Base-by-base conservation (phyloP, 2,888 invertebrate species). In the Stramonita haemastoma region DNA sequence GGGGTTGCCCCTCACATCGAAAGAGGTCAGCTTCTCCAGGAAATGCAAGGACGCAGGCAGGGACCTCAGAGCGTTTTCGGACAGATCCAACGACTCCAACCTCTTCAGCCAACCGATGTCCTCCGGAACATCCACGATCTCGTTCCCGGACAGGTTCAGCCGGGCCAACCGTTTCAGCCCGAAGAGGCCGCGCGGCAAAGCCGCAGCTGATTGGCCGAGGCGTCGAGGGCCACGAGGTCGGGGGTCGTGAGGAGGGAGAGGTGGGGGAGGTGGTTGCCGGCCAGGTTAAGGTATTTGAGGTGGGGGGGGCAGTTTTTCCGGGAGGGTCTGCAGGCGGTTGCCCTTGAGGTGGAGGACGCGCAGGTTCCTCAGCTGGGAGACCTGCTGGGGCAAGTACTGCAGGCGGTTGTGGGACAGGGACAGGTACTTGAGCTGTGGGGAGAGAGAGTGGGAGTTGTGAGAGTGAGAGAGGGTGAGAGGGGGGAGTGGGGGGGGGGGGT, bases 1-100 rank as follows among this genome's bases (percentile, higher is more conserved):
- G 89, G 93, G 91, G 91, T 95, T 95, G 11, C 95, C 95, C 73
- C 92, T 92, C 56, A 95, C 91, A 89, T 95, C 95, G 90, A 96
- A 94, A 73, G 91, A 94, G 87, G 95, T 94, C 15, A 96, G 93
- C 26, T 93, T 92, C 11, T 91, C 92, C 89, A 96, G 93, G 83
- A 81, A 60, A 81, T 89, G 89, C 56, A 95, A 91, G 1, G 93
- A 92, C 15, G 93, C 93, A 0, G 96, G 96, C 66, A 96, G 91
- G 36, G 91, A 91, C 5, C 93, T 92, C 15, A 96, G 91, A 32
- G 92, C 90, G 91, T 96, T 96, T 89, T 95, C 92, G 2, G 94
- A 93, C 13, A 96, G 90, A 88, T 96, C 95, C 57, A 96, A 91
- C 4, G 92, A 93, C 26, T 93, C 92, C 15, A 96, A 93, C 22